Evolutionary conservation across 1,140 invertebrate species (phyloP), one percentile per base, ranked within the genome.

Genomic region (Drosophila quadrilineata): DNA sequence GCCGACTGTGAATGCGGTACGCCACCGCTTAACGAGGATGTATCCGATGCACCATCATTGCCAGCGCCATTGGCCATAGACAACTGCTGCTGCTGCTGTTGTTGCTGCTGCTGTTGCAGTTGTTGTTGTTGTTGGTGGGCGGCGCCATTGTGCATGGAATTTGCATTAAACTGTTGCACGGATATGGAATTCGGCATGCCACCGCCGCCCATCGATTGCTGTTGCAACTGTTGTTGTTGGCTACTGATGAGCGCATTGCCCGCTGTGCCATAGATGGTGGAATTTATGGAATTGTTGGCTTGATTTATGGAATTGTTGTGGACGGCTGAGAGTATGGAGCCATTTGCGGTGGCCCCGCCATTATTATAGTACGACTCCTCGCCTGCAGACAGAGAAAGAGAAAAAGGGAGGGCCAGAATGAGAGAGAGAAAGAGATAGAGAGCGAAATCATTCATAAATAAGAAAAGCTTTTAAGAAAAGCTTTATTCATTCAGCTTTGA

Each of bases 1-100:
- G 88, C 77, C 62, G 88, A 88, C 35, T 88, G 89, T 31, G 89
- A 89, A 63, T 90, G 89, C 24, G 85, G 85, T 40, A 89, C 88
- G 33, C 77, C 69, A 22, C 75, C 82, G 38, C 76, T 80, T 4
- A 74, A 57, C 29, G 80, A 86, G 19, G 58, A 71, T 88, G 91
- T 89, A 70, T 90, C 90, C 89, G 89, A 90, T 87, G 85, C 82
- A 70, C 87, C 88, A 71, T 89, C 89, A 76, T 88, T 89, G 70
- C 85, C 62, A 22, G 58, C 64, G 79, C 89, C 66, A 59, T 85
- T 82, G 66, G 71, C 74, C 66, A 85, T 79, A 67, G 79, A 85
- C 79, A 85, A 85, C 49, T 73, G 33, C 33, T 45, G n/a, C n/a
- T n/a, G n/a, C n/a, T n/a, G n/a, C n/a, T n/a, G n/a, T n/a, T n/a